Evolutionary conservation across 1,140 invertebrate genomes (phyloP).

Genomic region (Sycobia sp.): DNA sequence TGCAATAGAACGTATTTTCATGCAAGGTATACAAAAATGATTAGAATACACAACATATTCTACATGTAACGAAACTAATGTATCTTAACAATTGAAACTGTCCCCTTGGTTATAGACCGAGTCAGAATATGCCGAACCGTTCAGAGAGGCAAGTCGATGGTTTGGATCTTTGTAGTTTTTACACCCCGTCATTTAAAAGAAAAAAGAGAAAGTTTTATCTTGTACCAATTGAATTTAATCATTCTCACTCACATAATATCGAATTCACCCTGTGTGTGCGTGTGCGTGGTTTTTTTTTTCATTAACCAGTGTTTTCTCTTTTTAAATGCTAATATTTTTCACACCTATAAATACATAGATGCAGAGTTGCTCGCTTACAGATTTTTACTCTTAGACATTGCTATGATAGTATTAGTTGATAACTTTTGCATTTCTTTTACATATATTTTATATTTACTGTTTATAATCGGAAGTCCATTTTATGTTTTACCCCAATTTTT

Average conservation of each 20-base stretch:
- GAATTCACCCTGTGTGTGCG: conserved; percentile 45
- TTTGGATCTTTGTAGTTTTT: conserved; percentile 62
- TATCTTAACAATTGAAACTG: conserved; percentile 56
- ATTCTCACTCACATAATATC: conserved; percentile 39
- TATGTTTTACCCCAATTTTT: background rate
- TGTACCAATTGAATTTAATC: conserved; percentile 27
- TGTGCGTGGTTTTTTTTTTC: conserved; percentile 53
- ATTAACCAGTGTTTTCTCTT: conserved; percentile 49
- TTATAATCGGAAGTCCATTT: conserved; percentile 11
- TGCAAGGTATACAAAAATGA: too few species aligned
- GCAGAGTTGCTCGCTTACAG: conserved; percentile 55
- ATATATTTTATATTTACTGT: conserved; percentile 32
- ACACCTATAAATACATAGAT: conserved; percentile 37
- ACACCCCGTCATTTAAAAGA: conserved; percentile 33
- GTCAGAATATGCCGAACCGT: conserved; percentile 64
- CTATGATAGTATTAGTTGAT: conserved; percentile 45
- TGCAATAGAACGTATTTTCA: too few species aligned
- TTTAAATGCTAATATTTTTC: conserved; percentile 50
- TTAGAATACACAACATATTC: conserved; percentile 24
- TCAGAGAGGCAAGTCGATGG: conserved; percentile 64
- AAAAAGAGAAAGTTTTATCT: conserved; percentile 7
- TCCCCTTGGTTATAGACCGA: conserved; percentile 63
- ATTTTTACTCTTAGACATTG: conserved; percentile 23
- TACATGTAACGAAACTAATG: conserved; percentile 27
- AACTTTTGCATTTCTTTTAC: conserved; percentile 43